Conservation (phyloP, 2,797 vertebrate species). For the Coccyzus lansbergi region DNA sequence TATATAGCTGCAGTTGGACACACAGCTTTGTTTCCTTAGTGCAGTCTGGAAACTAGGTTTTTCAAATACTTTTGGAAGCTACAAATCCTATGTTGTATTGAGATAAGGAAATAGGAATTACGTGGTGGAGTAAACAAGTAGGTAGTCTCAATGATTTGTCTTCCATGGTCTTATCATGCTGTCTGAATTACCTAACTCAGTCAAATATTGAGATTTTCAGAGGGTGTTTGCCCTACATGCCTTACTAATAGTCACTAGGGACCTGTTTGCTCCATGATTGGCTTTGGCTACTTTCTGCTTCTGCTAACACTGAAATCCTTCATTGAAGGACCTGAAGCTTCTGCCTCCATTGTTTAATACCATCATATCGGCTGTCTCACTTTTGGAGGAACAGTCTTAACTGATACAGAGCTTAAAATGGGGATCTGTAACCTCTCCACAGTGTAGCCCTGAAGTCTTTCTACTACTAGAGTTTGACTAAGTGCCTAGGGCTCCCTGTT, state of each 20-base stretch:
- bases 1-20: neutral
- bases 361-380: neutral
- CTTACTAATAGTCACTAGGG: neutral
- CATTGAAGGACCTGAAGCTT: neutral
- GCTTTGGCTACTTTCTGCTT: neutral
- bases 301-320: neutral
- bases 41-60: neutral
- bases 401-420: neutral
- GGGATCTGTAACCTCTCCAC: neutral
- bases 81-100: neutral
- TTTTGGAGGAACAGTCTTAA: neutral
- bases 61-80: neutral
- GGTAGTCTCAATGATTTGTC: neutral
- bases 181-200: neutral
- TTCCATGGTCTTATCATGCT: neutral
- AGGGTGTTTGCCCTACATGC: neutral
- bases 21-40: neutral
- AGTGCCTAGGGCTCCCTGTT: neutral
- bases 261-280: neutral
- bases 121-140: neutral
- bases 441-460: rapidly evolving
- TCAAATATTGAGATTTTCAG: rapidly evolving
- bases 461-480: neutral
- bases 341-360: neutral
- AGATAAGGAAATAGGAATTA: neutral